Base-by-base conservation (phyloP, 2,888 invertebrate genomes). In the Drosophila trichaetosa region DNA sequence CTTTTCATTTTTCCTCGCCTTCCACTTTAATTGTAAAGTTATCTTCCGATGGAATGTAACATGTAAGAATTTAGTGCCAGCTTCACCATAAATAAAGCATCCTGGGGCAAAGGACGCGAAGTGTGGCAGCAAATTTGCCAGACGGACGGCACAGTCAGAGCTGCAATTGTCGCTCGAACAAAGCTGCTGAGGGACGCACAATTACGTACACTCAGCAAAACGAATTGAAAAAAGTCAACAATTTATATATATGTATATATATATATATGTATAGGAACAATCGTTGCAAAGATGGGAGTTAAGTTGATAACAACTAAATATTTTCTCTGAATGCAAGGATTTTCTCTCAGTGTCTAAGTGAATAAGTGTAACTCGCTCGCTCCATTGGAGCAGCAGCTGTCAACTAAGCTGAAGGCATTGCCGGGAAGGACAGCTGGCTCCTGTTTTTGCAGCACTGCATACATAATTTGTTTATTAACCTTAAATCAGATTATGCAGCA, bases 401-500 rank as follows among this genome's bases (percentile, higher is more conserved):
- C 52, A 46, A 38, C 46, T 58, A 49, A 46, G 66, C 49, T 49
- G 24, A 42, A 62, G 71, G 49, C 66, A 60, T 66, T 58, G 51
- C 42, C 48, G 11, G 51, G 11, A 54, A 36, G 53, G 61, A 42
- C 40, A 31, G 40, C 57, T 52, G 58, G 65, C 65, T 70, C 48
- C 69, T 54, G 46, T 74, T 69, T 59, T 68, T 68, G 75, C 66
- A 74, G 69, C 76, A 82, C 80, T 84, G 82, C 84, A 87, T 69
- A 60, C 74, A 40, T 87, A 87, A 89, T 89, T 89, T 80, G 85
- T 89, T 87, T 87, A 89, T 87, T 89, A 89, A 89, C 85, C 89
- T 63, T 58, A 87, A 89, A 87, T 87, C 85, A 80, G 89, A 76
- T 87, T 80, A 87, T 82, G 74, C 72, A 60, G 52, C 57, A 34